These are phyloP conservation scores for Diploptera punctata DNA, from an alignment of 2,888 invertebrate species.

Conservation along the genomic window DNA sequence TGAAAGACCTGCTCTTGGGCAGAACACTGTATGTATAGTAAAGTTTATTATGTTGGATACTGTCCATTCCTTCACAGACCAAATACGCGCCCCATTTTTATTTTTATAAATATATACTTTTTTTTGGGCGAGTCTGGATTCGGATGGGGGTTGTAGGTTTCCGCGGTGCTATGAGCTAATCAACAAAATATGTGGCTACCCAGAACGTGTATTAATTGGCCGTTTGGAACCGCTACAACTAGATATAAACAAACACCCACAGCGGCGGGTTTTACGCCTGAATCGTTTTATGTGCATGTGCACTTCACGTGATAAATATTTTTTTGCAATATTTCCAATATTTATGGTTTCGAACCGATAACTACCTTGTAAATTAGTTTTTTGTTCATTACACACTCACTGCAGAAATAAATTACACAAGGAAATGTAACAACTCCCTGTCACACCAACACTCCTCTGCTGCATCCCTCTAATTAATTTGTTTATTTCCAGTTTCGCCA, in stretches of 20 bases:
- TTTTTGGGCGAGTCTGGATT: not conserved
- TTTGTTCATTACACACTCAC: slow-evolving; percentile 33
- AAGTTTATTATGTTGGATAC: too few relatives aligned
- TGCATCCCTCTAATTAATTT: slow-evolving; percentile 12
- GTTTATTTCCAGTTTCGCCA: slow-evolving; percentile 20
- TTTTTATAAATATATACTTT: not conserved
- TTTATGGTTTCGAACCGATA: slow-evolving; percentile 31
- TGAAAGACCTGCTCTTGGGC: too few relatives aligned
- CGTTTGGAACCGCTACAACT: slow-evolving; percentile 36
- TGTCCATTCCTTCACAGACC: too few relatives aligned
- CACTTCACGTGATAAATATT: slow-evolving; percentile 26
- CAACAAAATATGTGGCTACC: slow-evolving; percentile 38
- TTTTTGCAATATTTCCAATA: slow-evolving; percentile 32
- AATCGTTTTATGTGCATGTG: slow-evolving; percentile 23
- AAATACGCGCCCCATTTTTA: too few relatives aligned
- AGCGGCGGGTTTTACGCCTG: slow-evolving; percentile 23
- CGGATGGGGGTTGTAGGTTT: slow-evolving; percentile 1
- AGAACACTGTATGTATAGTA: too few relatives aligned
- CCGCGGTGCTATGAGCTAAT: slow-evolving; percentile 35
- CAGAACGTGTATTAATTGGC: slow-evolving; percentile 36
- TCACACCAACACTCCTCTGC: too few relatives aligned
- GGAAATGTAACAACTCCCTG: not conserved
- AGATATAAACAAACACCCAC: slow-evolving; percentile 12
- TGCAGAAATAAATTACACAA: slow-evolving; percentile 23
- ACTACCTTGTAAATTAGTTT: slow-evolving; percentile 36